These are phyloP conservation scores for Drosophila phalerata DNA, from an alignment of 2,888 invertebrate species.

Conservation along the genomic window DNA sequence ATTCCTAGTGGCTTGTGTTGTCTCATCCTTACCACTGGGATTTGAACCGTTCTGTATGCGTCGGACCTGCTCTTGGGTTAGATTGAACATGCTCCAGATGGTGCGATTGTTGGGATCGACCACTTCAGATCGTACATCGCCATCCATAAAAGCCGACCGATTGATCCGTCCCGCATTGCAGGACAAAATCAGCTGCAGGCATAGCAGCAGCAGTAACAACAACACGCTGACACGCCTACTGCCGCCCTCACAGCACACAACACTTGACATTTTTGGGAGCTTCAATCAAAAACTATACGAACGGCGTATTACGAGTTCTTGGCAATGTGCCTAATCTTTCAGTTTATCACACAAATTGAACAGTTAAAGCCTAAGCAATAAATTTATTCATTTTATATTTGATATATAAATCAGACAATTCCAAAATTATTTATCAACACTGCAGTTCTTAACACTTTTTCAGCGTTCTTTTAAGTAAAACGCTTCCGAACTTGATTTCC, in stretches of 20 bases:
- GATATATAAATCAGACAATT: background rate
- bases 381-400: constrained; percentile 26
- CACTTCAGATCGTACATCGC: constrained; percentile 78
- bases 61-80: constrained; percentile 82
- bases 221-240: constrained; percentile 32
- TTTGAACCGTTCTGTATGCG: constrained; percentile 75
- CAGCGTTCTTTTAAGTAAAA: background rate
- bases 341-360: constrained; percentile 13
- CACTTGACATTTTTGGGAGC: constrained; percentile 46
- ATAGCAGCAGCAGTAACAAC: constrained; percentile 41
- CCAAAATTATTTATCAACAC: constrained; percentile 14
- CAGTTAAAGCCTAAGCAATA: constrained; percentile 8
- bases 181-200: constrained; percentile 57
- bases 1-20: constrained; percentile 65
- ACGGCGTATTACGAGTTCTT: constrained; percentile 4
- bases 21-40: constrained; percentile 70
- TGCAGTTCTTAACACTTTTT: constrained; percentile 1
- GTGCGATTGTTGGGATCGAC: constrained; percentile 83
- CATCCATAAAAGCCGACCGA: constrained; percentile 72
- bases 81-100: constrained; percentile 81
- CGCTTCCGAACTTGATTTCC: constrained; percentile 9
- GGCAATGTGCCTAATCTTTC: constrained; percentile 6
- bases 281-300: background rate
- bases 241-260: constrained; percentile 39
- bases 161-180: constrained; percentile 67